Percentiles rank a stretch among this genome's conserved stretches.
Conservation (phyloP, 2,888 invertebrate species). For the Amphimallon solstitiale region DNA sequence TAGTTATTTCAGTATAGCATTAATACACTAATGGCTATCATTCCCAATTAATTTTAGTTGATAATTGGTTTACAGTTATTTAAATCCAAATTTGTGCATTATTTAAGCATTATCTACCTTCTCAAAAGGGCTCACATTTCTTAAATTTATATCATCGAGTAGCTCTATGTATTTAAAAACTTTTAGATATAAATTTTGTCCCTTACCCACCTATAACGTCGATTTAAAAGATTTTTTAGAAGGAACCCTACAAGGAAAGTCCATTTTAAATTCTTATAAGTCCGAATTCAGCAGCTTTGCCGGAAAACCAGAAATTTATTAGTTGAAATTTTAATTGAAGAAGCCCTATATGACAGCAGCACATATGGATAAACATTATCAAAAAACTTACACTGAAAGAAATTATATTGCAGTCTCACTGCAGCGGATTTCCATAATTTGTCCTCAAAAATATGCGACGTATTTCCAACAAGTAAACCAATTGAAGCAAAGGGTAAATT, state of each 20-base stretch:
- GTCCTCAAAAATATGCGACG: neutral
- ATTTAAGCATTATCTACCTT: too few relatives aligned
- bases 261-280: neutral
- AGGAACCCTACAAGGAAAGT: neutral
- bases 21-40: too few relatives aligned
- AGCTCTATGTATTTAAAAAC: too few relatives aligned
- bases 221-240: neutral
- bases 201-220: neutral
- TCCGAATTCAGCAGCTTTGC: neutral
- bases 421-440: conserved; percentile 9
- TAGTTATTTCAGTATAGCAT: too few relatives aligned
- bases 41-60: too few relatives aligned
- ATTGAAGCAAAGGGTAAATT: conserved; percentile 13
- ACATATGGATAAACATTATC: too few relatives aligned
- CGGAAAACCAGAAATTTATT: conserved; percentile 6
- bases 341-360: conserved; percentile 8
- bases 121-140: too few relatives aligned
- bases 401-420: neutral
- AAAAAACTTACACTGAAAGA: too few relatives aligned
- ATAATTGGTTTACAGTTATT: too few relatives aligned
- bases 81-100: too few relatives aligned
- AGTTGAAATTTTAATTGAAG: neutral
- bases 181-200: too few relatives aligned
- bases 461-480: conserved; percentile 2
- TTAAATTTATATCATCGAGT: too few relatives aligned